phyloP scores from a whole-genome alignment of 2,888 invertebrate genomes.

The Alloplasta piceator region DNA sequence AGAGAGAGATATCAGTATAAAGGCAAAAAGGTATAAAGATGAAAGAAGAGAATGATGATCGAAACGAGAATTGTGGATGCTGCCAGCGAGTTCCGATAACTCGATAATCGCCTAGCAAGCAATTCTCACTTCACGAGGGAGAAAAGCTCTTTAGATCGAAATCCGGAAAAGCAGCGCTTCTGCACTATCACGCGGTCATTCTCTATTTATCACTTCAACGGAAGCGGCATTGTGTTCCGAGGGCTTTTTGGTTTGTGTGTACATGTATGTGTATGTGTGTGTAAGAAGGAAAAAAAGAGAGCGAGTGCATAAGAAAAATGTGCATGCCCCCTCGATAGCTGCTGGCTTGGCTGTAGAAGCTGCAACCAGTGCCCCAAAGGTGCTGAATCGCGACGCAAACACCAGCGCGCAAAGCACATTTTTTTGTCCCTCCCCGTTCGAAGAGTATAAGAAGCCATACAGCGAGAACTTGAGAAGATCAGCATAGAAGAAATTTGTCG shows the following conservation, averaged over 20 bases:
- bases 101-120: constrained; percentile 66
- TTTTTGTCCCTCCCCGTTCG: neutral
- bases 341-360: constrained; percentile 17
- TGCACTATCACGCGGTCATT: constrained; percentile 56
- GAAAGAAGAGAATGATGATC: constrained; percentile 52
- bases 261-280: constrained; percentile 16
- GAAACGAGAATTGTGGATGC: constrained; percentile 27
- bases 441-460: constrained; percentile 29
- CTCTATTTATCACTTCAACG: constrained; percentile 51
- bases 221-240: constrained; percentile 47
- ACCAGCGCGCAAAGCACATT: neutral
- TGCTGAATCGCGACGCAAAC: constrained; percentile 43
- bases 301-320: constrained; percentile 51
- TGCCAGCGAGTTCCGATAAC: constrained; percentile 62
- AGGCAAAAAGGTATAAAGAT: constrained; percentile 34
- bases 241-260: constrained; percentile 59
- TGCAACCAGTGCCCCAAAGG: constrained; percentile 30
- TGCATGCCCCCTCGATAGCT: constrained; percentile 44
- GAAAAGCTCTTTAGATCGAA: constrained; percentile 35
- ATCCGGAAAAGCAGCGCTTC: constrained; percentile 58
- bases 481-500: constrained; percentile 37
- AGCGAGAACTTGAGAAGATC: constrained; percentile 17
- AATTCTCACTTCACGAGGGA: constrained; percentile 53
- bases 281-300: neutral
- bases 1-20: constrained; percentile 13